phyloP scores from a whole-genome alignment of 2,113 vertebrate genomes.

The Ptilorrhoa leucosticta region DNA sequence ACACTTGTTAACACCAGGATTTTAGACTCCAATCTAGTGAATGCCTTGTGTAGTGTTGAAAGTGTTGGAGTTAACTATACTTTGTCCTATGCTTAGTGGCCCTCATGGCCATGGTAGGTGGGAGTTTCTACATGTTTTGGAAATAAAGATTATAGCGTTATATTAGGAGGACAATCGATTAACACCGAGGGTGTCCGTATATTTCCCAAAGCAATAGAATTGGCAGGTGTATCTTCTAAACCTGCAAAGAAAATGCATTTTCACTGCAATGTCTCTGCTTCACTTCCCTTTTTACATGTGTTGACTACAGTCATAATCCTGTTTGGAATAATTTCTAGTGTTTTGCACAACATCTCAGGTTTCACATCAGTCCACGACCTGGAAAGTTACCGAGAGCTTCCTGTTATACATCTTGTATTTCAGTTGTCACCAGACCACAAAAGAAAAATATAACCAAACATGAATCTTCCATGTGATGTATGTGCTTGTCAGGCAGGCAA shows the following conservation, averaged over 20 bases:
- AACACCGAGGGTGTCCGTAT: neutral
- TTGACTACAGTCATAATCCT: neutral
- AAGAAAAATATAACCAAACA: neutral
- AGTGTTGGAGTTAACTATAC: neutral
- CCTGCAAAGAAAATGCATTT: neutral
- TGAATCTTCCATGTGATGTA: neutral
- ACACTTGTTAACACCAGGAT: neutral
- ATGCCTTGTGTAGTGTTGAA: neutral
- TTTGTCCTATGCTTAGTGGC: neutral
- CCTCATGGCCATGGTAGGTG: fast-evolving
- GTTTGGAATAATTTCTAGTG: neutral
- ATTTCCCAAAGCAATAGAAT: neutral
- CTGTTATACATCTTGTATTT: neutral
- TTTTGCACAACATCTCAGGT: neutral
- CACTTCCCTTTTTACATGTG: neutral
- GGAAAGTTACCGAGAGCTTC: neutral
- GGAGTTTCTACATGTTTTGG: neutral
- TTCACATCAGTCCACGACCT: neutral
- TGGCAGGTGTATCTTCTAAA: neutral
- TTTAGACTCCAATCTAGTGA: neutral
- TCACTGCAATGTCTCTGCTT: neutral
- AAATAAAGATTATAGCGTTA: neutral
- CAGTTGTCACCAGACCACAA: neutral
- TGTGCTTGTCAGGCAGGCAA: neutral
- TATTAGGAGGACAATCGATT: neutral